phyloP scores from a whole-genome alignment of 1,140 invertebrate genomes.

The Apolygus lucorum region DNA sequence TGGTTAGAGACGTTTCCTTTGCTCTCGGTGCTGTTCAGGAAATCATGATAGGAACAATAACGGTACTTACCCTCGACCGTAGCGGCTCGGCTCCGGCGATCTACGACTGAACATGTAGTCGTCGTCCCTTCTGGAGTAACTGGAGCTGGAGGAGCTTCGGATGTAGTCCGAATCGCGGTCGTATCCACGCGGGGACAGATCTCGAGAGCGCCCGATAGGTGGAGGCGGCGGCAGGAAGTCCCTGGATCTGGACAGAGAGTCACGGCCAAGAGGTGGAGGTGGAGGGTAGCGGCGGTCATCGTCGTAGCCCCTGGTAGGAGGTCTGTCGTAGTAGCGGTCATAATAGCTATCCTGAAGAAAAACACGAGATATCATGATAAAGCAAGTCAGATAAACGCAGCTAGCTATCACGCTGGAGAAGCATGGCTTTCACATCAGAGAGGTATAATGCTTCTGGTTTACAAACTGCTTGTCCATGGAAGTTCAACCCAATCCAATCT shows the following conservation, averaged over 20 bases:
- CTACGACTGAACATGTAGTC: conserved; percentile 76
- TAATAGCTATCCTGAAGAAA: conserved; percentile 60
- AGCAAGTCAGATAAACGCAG: not conserved
- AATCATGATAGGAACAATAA: conserved; percentile 41
- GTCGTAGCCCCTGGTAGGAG: conserved; percentile 48
- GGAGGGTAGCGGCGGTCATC: conserved; percentile 63
- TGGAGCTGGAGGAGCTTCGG: not conserved
- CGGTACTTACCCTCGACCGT: conserved; percentile 40
- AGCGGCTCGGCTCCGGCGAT: conserved; percentile 44
- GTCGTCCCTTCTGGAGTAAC: conserved; percentile 41
- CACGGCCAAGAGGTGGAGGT: conserved; percentile 41
- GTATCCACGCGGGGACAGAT: conserved; percentile 39
- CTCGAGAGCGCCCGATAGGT: conserved; percentile 22
- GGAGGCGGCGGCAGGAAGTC: conserved; percentile 44
- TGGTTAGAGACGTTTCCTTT: too few relatives aligned
- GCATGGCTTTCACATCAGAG: too few relatives aligned
- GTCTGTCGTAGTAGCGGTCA: conserved; percentile 68
- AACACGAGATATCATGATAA: not conserved
- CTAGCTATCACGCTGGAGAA: too few relatives aligned
- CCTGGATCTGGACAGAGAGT: conserved; percentile 38
- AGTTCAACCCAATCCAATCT: too few relatives aligned
- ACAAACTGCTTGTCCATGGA: too few relatives aligned
- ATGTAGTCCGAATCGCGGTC: not conserved
- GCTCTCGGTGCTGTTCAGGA: too few relatives aligned
- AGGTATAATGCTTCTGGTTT: too few relatives aligned